Evolutionary conservation across 2,888 invertebrate genomes (phyloP), one percentile per base, ranked within the genome.

Genomic region (Oxyteleia sp.): DNA sequence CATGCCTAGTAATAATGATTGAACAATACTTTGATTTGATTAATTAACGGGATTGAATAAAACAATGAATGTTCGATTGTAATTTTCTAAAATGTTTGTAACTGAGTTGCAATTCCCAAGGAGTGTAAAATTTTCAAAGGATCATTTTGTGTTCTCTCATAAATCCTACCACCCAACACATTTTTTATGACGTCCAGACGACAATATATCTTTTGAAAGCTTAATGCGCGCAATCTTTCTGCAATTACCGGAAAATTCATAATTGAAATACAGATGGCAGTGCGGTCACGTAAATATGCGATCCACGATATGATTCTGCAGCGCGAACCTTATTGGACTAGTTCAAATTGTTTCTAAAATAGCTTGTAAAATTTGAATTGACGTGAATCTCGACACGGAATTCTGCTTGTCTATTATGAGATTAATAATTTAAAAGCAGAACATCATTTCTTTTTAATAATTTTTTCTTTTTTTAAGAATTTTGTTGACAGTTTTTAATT

Each of bases 161-260:
- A 43, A 43, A 43, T 16, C 38, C 11, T 15, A 7, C 43, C 15
- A 1, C 2, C 43, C 43, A 15, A 43, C 43, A 16, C 43, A 43
- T 43, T 43, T 43, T 43, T 43, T 43, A 43, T 16, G 43, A 43
- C 43, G 16, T 10, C 43, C 43, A 10, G 15, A 16, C 43, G 15
- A 43, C 16, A 43, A 43, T 43, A 43, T 16, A 43, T 43, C 16
- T 16, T 16, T 43, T 43, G 15, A 43, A 43, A 43, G 16, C 16
- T 4, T 43, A 43, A 43, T 43, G 43, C 43, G 7, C 16, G 7
- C 43, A 43, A 43, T 43, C 43, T 43, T 43, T 43, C 43, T 43
- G 43, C 43, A 43, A 43, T 43, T 43, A 43, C 16, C 16, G 43
- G 16, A 2, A 43, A 43, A 7, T 15, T 43, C 43, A 16, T 43